A percentile compares a stretch with the other conserved stretches of the same genome.
These are phyloP conservation scores for Glaucomys volans DNA, from an alignment of 2,113 vertebrate species.

Conservation along the genomic window DNA sequence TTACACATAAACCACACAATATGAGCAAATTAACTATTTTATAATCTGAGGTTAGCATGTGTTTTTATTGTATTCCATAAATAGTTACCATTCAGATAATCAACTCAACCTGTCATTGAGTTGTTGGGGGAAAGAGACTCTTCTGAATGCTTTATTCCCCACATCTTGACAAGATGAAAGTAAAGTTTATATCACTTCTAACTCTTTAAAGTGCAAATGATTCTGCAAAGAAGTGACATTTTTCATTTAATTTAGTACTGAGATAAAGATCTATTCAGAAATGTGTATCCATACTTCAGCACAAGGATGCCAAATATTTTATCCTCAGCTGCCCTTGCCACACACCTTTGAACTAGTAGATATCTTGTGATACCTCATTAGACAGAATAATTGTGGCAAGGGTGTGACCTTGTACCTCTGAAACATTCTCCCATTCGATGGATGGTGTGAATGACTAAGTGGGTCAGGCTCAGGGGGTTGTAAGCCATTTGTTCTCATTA, in stretches of 20 bases:
- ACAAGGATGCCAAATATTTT: slow-evolving; percentile 69
- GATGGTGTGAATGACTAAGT: slow-evolving; percentile 81
- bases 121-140: background rate
- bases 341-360: slow-evolving; percentile 78
- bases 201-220: slow-evolving; percentile 83
- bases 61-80: slow-evolving; percentile 74
- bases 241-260: slow-evolving; percentile 78
- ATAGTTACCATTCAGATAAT: slow-evolving; percentile 85
- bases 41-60: slow-evolving; percentile 75
- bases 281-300: slow-evolving; percentile 71
- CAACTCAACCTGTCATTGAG: slow-evolving; percentile 87
- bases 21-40: slow-evolving; percentile 73
- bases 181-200: slow-evolving; percentile 80
- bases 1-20: slow-evolving; percentile 56
- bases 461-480: slow-evolving; percentile 74
- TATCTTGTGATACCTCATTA: slow-evolving; percentile 78
- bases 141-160: slow-evolving; percentile 36
- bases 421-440: slow-evolving; percentile 69
- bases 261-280: slow-evolving; percentile 71
- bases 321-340: slow-evolving; percentile 63
- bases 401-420: slow-evolving; percentile 77
- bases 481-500: slow-evolving; percentile 83
- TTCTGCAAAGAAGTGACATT: slow-evolving; percentile 71
- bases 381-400: slow-evolving; percentile 77
- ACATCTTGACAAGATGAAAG: slow-evolving; percentile 80